Percentiles rank a stretch among this genome's conserved stretches.
Conservation (phyloP, 2,888 invertebrate genomes). For the Drosophila fungiperda region DNA sequence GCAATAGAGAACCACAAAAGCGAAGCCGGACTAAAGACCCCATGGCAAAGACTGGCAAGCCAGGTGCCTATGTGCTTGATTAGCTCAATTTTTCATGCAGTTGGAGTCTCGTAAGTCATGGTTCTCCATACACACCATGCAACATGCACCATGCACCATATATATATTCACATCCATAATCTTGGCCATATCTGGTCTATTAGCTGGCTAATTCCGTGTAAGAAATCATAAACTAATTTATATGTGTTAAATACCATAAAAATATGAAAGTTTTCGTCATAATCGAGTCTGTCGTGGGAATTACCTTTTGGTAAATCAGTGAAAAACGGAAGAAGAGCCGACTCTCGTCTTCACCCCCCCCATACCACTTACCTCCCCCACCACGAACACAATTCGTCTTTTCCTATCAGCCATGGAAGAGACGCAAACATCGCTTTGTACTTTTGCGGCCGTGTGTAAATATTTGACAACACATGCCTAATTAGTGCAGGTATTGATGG, state of each 20-base stretch:
- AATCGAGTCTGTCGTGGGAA: conserved; percentile 75
- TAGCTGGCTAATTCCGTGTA: conserved; percentile 69
- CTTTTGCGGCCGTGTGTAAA: conserved; percentile 80
- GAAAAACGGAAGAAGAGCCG: conserved; percentile 72
- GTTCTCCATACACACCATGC: conserved; percentile 23
- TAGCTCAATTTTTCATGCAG: conserved; percentile 71
- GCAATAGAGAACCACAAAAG: background rate
- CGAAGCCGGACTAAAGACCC: conserved; percentile 8
- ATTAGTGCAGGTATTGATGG: conserved; percentile 83
- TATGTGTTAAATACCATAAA: conserved; percentile 63
- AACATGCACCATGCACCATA: conserved; percentile 1
- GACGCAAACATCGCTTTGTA: conserved; percentile 72
- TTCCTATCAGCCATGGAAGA: conserved; percentile 45
- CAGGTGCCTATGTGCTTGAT: conserved; percentile 70
- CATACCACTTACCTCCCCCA: background rate
- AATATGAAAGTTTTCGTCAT: conserved; percentile 75
- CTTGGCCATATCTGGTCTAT: conserved; percentile 40
- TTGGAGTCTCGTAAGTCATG: conserved; percentile 27
- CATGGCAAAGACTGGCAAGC: conserved; percentile 38
- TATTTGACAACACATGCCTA: conserved; percentile 84
- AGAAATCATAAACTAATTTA: conserved; percentile 69
- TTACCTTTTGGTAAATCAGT: conserved; percentile 64
- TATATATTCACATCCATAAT: conserved; percentile 21
- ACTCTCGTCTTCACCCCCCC: background rate
- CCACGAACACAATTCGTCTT: conserved; percentile 6